These are phyloP conservation scores for Galemys pyrenaicus DNA, from an alignment of 2,113 vertebrate genomes.

Conservation along the genomic window DNA sequence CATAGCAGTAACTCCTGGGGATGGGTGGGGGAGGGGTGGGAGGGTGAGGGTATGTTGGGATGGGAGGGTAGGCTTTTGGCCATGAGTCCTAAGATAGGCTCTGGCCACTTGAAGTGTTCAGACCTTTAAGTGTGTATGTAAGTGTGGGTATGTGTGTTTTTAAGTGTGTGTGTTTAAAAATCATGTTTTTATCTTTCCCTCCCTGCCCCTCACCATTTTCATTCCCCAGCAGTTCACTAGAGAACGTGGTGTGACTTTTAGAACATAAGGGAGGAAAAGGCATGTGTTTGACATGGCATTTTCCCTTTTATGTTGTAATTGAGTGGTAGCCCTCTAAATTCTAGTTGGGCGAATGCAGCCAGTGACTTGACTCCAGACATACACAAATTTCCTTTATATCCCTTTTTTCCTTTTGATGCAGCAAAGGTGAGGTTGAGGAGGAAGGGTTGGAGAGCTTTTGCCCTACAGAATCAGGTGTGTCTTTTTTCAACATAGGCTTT, in stretches of 20 bases:
- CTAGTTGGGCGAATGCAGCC: slow-evolving; percentile 36
- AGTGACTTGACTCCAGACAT: slow-evolving; percentile 36
- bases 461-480: slow-evolving; percentile 17
- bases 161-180: slow-evolving; percentile 61
- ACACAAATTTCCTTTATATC: slow-evolving; percentile 21
- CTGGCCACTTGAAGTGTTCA: slow-evolving; percentile 71
- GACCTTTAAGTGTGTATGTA: slow-evolving; percentile 58
- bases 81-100: slow-evolving; percentile 50
- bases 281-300: slow-evolving; percentile 26
- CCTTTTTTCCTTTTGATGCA: slow-evolving; percentile 40
- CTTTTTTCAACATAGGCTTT: slow-evolving; percentile 50
- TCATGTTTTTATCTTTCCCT: slow-evolving; percentile 69
- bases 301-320: slow-evolving; percentile 36
- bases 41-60: slow-evolving; percentile 34
- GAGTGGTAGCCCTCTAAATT: slow-evolving; percentile 55
- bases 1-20: slow-evolving; percentile 55
- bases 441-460: slow-evolving; percentile 2
- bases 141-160: slow-evolving; percentile 61
- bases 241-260: slow-evolving; percentile 59
- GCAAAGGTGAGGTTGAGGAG: slow-evolving; percentile 31
- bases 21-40: slow-evolving; percentile 51
- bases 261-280: slow-evolving; percentile 58
- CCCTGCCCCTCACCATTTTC: slow-evolving; percentile 58
- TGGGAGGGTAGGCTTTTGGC: slow-evolving; percentile 62
- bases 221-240: slow-evolving; percentile 52